phyloP scores from a whole-genome alignment of 2,888 invertebrate species.

The Plagodis pulveraria region DNA sequence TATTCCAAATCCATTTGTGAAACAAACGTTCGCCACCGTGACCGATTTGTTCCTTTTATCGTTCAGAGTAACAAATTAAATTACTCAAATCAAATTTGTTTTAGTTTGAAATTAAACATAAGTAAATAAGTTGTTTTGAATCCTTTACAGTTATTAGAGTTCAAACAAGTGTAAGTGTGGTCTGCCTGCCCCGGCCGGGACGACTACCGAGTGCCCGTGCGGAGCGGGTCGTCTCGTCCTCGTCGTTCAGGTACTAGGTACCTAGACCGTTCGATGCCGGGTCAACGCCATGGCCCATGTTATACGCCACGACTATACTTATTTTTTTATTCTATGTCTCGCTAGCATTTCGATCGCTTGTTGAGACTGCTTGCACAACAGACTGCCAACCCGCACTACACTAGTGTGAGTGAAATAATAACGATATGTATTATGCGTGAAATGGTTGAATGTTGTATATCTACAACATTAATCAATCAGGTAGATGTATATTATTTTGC shows the following conservation, averaged over 20 bases:
- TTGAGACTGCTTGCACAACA: slow-evolving; percentile 14
- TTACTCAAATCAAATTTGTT: too few species aligned
- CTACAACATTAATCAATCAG: too few species aligned
- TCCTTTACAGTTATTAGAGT: slow-evolving; percentile 17
- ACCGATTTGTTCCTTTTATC: neutral
- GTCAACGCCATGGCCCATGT: slow-evolving; percentile 31
- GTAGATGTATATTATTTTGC: too few species aligned
- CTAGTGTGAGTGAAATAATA: too few species aligned
- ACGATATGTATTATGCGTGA: neutral
- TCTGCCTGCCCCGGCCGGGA: slow-evolving; percentile 2
- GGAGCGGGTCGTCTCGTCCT: slow-evolving; percentile 23
- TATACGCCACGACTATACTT: slow-evolving; percentile 22
- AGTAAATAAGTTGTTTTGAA: neutral
- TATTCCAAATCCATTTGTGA: neutral
- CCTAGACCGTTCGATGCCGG: slow-evolving; percentile 17
- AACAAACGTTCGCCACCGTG: neutral
- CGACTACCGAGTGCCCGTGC: neutral
- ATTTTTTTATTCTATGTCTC: slow-evolving; percentile 33
- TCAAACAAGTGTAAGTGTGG: slow-evolving; percentile 29
- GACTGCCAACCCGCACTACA: neutral
- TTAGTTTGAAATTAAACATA: too few species aligned
- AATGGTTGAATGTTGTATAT: neutral
- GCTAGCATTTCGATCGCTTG: slow-evolving; percentile 21
- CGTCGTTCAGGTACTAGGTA: slow-evolving; percentile 23
- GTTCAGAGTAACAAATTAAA: neutral